These are phyloP conservation scores for Bradypodion ventrale DNA, from an alignment of 2,797 vertebrate genomes.

Conservation along the genomic window DNA sequence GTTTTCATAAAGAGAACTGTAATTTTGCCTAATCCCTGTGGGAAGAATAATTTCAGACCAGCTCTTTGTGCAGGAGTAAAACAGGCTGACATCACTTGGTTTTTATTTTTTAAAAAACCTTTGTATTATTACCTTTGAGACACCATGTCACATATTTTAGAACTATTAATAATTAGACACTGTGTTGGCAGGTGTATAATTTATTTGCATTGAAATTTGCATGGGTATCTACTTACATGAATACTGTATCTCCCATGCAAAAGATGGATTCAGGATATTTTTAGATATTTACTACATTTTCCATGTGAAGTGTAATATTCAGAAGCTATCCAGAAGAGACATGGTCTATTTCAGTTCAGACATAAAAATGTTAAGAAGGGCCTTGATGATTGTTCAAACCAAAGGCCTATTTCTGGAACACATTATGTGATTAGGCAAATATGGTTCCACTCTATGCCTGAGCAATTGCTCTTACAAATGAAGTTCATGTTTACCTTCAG, in stretches of 20 bases:
- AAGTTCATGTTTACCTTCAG: too few species aligned
- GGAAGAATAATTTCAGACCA: slow-evolving; percentile 32
- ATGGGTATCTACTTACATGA: background rate
- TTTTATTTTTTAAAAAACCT: background rate
- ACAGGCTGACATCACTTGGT: background rate
- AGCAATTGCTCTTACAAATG: too few species aligned
- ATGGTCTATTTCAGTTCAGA: background rate
- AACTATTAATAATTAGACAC: slow-evolving; percentile 35
- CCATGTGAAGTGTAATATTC: background rate
- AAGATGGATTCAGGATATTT: background rate
- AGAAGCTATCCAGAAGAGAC: background rate
- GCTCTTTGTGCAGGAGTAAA: background rate
- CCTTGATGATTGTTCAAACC: background rate
- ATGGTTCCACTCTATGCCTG: too few species aligned
- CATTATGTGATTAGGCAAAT: too few species aligned
- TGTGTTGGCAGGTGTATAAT: slow-evolving; percentile 11
- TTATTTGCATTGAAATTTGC: background rate
- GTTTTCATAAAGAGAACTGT: background rate
- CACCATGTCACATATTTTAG: slow-evolving; percentile 20
- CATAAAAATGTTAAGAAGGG: background rate
- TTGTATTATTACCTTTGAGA: slow-evolving; percentile 24
- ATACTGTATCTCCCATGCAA: background rate
- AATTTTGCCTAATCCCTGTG: slow-evolving; percentile 17
- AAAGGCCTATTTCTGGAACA: background rate
- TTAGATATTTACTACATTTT: background rate